Base-by-base conservation (phyloP, 2,797 vertebrate species). In the Clamator glandarius region DNA sequence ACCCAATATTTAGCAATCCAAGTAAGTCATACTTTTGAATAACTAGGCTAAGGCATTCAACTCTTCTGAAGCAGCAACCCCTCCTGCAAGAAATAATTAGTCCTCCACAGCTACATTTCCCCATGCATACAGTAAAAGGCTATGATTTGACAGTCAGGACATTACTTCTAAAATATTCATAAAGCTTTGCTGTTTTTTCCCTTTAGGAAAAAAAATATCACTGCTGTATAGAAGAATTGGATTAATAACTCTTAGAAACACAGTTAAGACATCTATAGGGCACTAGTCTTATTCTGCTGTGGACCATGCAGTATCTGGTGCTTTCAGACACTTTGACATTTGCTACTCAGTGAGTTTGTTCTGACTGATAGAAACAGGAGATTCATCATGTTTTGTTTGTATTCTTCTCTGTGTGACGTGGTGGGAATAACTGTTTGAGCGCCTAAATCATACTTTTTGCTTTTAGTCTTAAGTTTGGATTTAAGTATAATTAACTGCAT, bases 401-500 rank as follows among this genome's bases (percentile, higher is more conserved):
- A 61, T 75, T 54, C 16, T 87, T 74, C 39, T 58, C 15, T 57
- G 15, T 3, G 3, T 59, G 41, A 41, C 84, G 76, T 31, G 78
- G 54, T 16, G 57, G 51, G 26, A 67, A 61, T 84, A 91, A 19
- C 26, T 69, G 18, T 75, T 78, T 64, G 31, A 83, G 23, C 74
- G 31, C 41, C n/a, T 83, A 59, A 33, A 55, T 50, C 11, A 19
- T 70, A 23, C 9, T 61, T 80, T 66, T 83, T 83, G 25, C 44
- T 77, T 92, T 67, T 70, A 77, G 41, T 77, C 15, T 74, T 48
- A 28, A 58, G 13, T 79, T 89, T 74, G 31, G 11, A 28, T 87
- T 92, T 92, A 64, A 89, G 82, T 39, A 26, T 85, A 77, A 80
- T 87, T 89, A 78, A 69, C 46, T 21, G 57, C 80, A 76, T 87